A percentile compares a stretch with the other conserved stretches of the same genome.
Evolutionary conservation across 1,140 invertebrate species (phyloP).

Genomic region (Schlechtendalia chinensis): DNA sequence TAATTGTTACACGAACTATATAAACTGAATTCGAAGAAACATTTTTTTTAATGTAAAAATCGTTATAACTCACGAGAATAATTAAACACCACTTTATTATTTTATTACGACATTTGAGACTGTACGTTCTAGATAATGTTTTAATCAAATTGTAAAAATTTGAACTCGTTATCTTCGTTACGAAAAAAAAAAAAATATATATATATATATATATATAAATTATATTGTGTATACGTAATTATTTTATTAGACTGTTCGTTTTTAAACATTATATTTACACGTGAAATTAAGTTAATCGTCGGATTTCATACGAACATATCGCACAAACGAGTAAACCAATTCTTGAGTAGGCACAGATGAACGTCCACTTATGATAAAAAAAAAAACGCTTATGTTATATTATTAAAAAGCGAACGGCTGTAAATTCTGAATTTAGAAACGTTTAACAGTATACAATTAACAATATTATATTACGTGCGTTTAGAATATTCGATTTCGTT

Average conservation of each 20-base stretch:
- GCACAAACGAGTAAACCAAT: not conserved
- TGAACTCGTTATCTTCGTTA: not conserved
- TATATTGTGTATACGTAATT: not conserved
- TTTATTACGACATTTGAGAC: not conserved
- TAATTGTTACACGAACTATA: not conserved
- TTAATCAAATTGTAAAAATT: constrained; percentile 5
- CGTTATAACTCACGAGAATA: not conserved
- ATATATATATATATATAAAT: not conserved
- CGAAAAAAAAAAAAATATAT: not conserved
- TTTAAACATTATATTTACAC: not conserved
- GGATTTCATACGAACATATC: not conserved
- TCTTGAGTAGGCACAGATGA: not conserved
- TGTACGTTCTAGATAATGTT: not conserved
- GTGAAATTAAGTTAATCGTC: not conserved
- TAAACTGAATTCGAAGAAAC: constrained; percentile 10
- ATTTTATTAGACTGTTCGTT: not conserved
- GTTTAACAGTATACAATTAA: not conserved
- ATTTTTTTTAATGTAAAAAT: constrained; percentile 24
- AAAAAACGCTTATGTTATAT: not conserved
- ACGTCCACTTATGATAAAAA: constrained; percentile 10
- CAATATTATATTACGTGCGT: not conserved
- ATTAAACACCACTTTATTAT: constrained; percentile 3
- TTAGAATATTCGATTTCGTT: not conserved
- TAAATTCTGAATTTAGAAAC: constrained; percentile 19
- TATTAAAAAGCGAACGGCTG: not conserved